These are phyloP conservation scores for Xestia xanthographa DNA, from an alignment of 2,888 invertebrate genomes.

Conservation along the genomic window DNA sequence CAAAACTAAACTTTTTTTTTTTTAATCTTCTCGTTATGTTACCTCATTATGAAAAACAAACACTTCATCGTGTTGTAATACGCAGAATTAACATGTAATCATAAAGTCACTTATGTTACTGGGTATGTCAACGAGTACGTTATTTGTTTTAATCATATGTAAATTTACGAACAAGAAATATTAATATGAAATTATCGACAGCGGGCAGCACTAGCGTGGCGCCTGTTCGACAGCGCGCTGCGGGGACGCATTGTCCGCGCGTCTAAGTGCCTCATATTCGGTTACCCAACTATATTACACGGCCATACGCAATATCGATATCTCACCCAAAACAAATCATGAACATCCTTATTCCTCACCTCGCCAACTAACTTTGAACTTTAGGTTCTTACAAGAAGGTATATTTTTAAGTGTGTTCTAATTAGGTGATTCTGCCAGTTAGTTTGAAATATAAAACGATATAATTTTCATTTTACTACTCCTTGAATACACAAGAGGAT, in stretches of 20 bases:
- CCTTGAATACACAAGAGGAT: constrained; percentile 83
- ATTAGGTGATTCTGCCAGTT: constrained; percentile 62
- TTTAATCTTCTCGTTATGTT: background rate
- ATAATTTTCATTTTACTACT: constrained; percentile 89
- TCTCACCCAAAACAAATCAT: constrained; percentile 61
- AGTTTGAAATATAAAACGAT: constrained; percentile 71
- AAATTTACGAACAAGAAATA: constrained; percentile 41
- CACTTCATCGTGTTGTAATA: background rate
- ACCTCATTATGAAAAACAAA: constrained; percentile 4
- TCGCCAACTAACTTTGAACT: constrained; percentile 58
- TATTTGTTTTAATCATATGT: constrained; percentile 37
- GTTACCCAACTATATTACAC: constrained; percentile 87
- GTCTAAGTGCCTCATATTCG: constrained; percentile 89
- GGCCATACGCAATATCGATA: constrained; percentile 86
- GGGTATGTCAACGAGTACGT: constrained; percentile 25
- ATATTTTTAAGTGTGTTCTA: constrained; percentile 54
- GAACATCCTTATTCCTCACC: constrained; percentile 73
- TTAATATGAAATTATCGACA: constrained; percentile 57
- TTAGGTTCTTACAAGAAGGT: constrained; percentile 50
- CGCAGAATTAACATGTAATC: constrained; percentile 30
- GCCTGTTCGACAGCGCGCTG: constrained; percentile 83
- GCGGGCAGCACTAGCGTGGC: constrained; percentile 80
- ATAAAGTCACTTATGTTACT: constrained; percentile 20
- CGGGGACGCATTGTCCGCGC: constrained; percentile 87
- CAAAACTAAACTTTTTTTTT: background rate